Evolutionary conservation across 2,888 invertebrate species (phyloP).

Genomic region (Nipponacmea schrenckii): DNA sequence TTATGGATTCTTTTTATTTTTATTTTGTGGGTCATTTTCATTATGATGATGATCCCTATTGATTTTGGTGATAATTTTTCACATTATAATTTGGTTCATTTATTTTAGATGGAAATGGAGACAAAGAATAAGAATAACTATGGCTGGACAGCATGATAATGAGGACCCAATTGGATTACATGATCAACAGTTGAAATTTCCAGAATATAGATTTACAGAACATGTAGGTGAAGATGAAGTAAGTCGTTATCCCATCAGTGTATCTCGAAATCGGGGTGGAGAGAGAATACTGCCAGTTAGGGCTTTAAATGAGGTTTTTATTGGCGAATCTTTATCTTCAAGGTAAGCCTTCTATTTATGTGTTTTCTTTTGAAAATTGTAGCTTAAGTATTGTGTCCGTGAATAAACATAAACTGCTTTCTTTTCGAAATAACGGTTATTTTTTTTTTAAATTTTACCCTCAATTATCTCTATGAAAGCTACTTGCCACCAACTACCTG

Average conservation of each 20-base stretch:
- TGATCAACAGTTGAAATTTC: slow-evolving; percentile 73
- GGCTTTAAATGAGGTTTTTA: slow-evolving; percentile 98
- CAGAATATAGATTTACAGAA: slow-evolving; percentile 70
- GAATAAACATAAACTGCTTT: too few relatives aligned
- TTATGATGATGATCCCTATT: too few relatives aligned
- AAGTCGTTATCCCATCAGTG: slow-evolving; percentile 34
- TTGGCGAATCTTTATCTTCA: slow-evolving; percentile 95
- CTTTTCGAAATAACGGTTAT: too few relatives aligned
- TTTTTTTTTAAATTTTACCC: too few relatives aligned
- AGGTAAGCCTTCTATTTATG: slow-evolving; percentile 66
- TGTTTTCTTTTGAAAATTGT: too few relatives aligned
- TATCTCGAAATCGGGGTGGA: slow-evolving; percentile 24
- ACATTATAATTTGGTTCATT: too few relatives aligned
- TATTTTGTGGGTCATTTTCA: too few relatives aligned
- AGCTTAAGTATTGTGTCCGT: too few relatives aligned
- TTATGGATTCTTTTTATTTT: too few relatives aligned
- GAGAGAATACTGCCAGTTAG: slow-evolving; percentile 80
- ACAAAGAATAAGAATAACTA: slow-evolving; percentile 87
- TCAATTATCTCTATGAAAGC: too few relatives aligned
- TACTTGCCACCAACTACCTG: too few relatives aligned
- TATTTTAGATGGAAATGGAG: slow-evolving; percentile 83
- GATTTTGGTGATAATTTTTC: too few relatives aligned
- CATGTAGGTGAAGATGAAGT: slow-evolving; percentile 59
- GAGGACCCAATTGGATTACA: slow-evolving; percentile 80
- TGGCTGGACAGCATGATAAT: slow-evolving; percentile 77